Evolutionary conservation across 2,797 vertebrate genomes (phyloP).

Genomic region (Sebastes umbrosus): DNA sequence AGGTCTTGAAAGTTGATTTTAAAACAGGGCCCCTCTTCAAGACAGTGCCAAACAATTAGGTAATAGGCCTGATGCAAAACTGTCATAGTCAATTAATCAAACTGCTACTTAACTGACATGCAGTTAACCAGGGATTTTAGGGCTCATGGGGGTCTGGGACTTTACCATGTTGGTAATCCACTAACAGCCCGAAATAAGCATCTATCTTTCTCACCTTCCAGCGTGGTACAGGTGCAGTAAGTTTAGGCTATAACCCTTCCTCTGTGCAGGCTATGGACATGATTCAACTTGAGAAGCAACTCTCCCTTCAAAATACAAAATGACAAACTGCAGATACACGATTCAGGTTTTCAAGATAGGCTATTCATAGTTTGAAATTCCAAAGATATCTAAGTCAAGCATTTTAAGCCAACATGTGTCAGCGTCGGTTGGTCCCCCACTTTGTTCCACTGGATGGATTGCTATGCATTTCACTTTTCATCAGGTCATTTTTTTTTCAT

Average conservation of each 20-base stretch:
- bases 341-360: neutral
- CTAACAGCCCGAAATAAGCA: neutral
- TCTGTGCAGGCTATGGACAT: neutral
- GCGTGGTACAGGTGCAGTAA: neutral
- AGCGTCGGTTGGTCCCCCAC: neutral
- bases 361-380: neutral
- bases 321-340: neutral
- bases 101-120: neutral
- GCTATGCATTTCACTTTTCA: too few species aligned
- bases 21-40: neutral
- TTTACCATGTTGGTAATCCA: neutral
- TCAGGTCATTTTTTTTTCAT: fast-evolving
- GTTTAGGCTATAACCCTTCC: neutral
- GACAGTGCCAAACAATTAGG: neutral
- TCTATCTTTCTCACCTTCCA: neutral
- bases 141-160: neutral
- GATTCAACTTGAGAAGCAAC: neutral
- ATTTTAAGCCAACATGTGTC: neutral
- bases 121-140: neutral
- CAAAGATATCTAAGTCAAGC: neutral
- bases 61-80: neutral
- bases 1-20: neutral
- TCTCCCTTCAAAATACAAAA: neutral
- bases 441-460: too few species aligned
- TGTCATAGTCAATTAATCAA: neutral